Percentiles rank a stretch among this genome's conserved stretches.
These are phyloP conservation scores for Drosophila insularis DNA, from an alignment of 1,140 invertebrate species.

Conservation along the genomic window DNA sequence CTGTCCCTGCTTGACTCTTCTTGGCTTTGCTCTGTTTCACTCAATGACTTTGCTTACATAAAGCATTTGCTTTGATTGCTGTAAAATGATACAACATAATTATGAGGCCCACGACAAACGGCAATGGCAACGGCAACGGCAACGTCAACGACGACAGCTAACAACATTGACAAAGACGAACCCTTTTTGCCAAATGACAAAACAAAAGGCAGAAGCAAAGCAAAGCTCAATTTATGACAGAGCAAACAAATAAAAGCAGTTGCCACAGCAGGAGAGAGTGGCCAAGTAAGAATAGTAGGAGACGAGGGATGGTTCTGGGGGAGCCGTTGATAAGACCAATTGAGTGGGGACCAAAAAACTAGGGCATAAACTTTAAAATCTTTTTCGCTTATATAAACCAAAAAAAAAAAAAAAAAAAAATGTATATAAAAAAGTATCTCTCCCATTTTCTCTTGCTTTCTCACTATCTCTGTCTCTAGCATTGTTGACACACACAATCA, in stretches of 20 bases:
- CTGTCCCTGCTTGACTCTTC: neutral
- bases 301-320: neutral
- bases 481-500: slow-evolving; percentile 79
- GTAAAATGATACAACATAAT: slow-evolving; percentile 78
- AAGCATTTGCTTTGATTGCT: slow-evolving; percentile 62
- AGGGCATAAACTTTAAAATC: slow-evolving; percentile 38
- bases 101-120: slow-evolving; percentile 31
- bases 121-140: slow-evolving; percentile 30
- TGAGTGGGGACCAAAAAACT: slow-evolving; percentile 1
- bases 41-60: slow-evolving; percentile 54
- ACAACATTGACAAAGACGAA: slow-evolving; percentile 17
- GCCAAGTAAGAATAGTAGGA: neutral
- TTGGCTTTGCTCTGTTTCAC: slow-evolving; percentile 66
- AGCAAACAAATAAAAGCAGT: slow-evolving; percentile 49
- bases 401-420: slow-evolving; percentile 1
- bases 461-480: slow-evolving; percentile 22
- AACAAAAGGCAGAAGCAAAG: slow-evolving; percentile 12
- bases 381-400: slow-evolving; percentile 23
- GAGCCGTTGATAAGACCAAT: neutral
- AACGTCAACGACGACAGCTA: slow-evolving; percentile 31
- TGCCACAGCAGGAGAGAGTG: neutral
- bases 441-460: neutral
- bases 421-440: neutral
- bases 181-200: slow-evolving; percentile 53
- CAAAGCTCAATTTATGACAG: slow-evolving; percentile 33